phyloP scores from a whole-genome alignment of 2,888 invertebrate species.

The Poecilobothrus nobilitatus region DNA sequence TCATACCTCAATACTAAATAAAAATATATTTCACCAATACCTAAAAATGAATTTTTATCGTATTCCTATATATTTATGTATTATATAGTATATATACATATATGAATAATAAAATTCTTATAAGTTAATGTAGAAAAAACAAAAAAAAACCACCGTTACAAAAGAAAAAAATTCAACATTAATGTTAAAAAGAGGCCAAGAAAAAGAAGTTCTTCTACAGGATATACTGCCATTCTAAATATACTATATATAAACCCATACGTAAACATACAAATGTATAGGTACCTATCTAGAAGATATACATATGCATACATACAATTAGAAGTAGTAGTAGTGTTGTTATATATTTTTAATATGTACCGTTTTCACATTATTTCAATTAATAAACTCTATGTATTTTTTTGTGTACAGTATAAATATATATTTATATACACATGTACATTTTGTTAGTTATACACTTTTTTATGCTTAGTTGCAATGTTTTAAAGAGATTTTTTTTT shows the following conservation, averaged over 20 bases:
- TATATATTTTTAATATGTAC: no score
- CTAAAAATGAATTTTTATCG: no score
- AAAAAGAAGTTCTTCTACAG: not conserved
- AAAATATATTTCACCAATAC: not conserved
- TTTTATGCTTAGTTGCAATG: slow-evolving; percentile 3
- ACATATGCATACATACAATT: no score
- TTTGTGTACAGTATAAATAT: not conserved
- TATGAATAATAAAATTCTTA: not conserved
- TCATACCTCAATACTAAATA: not conserved
- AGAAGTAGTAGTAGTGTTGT: no score
- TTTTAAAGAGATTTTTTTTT: not conserved
- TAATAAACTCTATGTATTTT: not conserved
- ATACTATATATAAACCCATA: no score
- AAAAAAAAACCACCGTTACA: not conserved
- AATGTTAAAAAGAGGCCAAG: not conserved
- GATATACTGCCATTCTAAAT: not conserved
- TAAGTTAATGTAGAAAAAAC: not conserved
- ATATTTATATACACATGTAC: not conserved
- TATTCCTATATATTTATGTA: no score
- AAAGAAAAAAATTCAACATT: not conserved
- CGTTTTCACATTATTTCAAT: no score
- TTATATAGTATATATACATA: not conserved
- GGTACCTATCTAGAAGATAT: no score
- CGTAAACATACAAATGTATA: no score
- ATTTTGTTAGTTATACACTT: not conserved